Percentiles rank a stretch among this genome's conserved stretches.
Conservation (phyloP, 2,113 vertebrate genomes). For the Engraulis encrasicolus region DNA sequence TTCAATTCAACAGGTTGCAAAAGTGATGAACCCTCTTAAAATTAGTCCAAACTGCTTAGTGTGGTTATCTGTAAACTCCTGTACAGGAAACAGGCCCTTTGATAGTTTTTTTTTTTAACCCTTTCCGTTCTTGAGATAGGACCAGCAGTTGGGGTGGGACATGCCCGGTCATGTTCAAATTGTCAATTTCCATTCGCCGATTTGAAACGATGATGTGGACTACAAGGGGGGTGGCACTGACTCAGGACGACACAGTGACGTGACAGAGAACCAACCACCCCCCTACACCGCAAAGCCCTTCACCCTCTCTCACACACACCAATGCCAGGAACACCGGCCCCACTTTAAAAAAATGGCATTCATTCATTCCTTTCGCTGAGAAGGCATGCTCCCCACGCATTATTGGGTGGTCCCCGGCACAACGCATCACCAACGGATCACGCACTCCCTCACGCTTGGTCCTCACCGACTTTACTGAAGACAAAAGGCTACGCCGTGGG, state of each 20-base stretch:
- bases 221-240: not conserved
- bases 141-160: slow-evolving; percentile 51
- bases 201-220: not conserved
- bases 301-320: not conserved
- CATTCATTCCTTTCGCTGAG: not conserved
- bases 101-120: slow-evolving; percentile 56
- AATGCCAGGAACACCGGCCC: not conserved
- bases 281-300: not conserved
- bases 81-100: not conserved
- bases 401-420: not conserved
- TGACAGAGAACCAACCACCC: not conserved
- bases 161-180: slow-evolving; percentile 72
- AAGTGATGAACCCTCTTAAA: not conserved
- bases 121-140: slow-evolving; percentile 43
- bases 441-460: not conserved
- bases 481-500: not conserved
- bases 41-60: not conserved
- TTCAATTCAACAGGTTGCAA: not conserved
- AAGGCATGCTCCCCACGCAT: not conserved
- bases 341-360: not conserved
- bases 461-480: not conserved
- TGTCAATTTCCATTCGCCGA: slow-evolving; percentile 5
- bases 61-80: not conserved
- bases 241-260: not conserved
- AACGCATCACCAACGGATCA: no score